A percentile compares a stretch with the other conserved stretches of the same genome.
These are phyloP conservation scores for Sarcophaga bullata DNA, from an alignment of 1,140 invertebrate species.

Conservation along the genomic window DNA sequence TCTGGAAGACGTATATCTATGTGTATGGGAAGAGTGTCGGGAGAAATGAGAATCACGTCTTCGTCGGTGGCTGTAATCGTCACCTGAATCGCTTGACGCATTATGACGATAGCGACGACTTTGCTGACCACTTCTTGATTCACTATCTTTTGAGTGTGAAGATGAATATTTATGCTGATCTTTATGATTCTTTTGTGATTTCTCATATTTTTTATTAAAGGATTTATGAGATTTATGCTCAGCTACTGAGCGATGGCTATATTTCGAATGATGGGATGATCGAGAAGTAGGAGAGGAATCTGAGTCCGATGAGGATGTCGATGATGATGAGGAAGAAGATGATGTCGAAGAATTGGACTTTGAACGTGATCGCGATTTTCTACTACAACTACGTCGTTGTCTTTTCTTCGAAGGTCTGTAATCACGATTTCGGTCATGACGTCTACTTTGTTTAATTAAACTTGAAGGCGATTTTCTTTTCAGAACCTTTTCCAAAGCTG, in stretches of 20 bases:
- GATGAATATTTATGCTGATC: background rate
- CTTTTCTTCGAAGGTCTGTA: slow-evolving; percentile 5
- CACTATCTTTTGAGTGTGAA: background rate
- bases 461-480: background rate
- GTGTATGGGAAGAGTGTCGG: slow-evolving; percentile 23
- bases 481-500: background rate
- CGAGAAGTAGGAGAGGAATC: slow-evolving; percentile 18
- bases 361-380: slow-evolving; percentile 26
- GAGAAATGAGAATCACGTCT: slow-evolving; percentile 6
- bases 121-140: slow-evolving; percentile 16
- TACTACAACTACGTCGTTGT: background rate
- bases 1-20: slow-evolving; percentile 28
- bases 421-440: background rate
- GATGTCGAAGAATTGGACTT: slow-evolving; percentile 27
- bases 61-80: slow-evolving; percentile 27
- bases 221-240: background rate
- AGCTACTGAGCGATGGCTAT: slow-evolving; percentile 21
- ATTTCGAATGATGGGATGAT: slow-evolving; percentile 39
- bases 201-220: background rate
- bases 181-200: background rate
- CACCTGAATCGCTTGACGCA: slow-evolving; percentile 24
- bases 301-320: background rate
- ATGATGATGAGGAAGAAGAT: slow-evolving; percentile 30
- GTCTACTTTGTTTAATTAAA: background rate
- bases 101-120: slow-evolving; percentile 8